Percentiles rank a stretch among this genome's conserved stretches.
phyloP scores from a whole-genome alignment of 2,888 invertebrate genomes.

The Plagiodera versicolora region DNA sequence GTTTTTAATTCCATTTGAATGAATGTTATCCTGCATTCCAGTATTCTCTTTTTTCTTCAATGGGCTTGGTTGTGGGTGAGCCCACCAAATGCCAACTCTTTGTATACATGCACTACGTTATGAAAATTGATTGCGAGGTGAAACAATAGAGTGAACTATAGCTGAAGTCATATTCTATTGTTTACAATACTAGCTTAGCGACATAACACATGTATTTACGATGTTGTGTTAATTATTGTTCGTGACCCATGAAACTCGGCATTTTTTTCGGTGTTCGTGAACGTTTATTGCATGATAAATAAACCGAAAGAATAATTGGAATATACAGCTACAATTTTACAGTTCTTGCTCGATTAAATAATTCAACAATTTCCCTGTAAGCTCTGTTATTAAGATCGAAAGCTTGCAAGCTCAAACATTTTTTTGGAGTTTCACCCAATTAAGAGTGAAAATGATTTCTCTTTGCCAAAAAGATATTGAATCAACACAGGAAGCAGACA shows the following conservation, averaged over 20 bases:
- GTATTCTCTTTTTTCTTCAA: neutral
- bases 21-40: neutral
- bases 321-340: neutral
- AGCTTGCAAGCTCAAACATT: too few relatives aligned
- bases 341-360: too few relatives aligned
- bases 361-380: too few relatives aligned
- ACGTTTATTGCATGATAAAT: neutral
- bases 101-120: neutral
- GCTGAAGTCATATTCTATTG: neutral
- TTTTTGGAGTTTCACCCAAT: too few relatives aligned
- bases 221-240: neutral
- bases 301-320: neutral
- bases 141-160: neutral
- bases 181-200: neutral
- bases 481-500: too few relatives aligned
- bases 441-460: too few relatives aligned
- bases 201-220: neutral
- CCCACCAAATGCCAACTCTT: neutral
- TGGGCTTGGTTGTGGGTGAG: slow-evolving; percentile 1
- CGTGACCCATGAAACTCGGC: neutral
- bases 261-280: neutral
- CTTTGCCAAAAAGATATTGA: too few relatives aligned
- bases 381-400: too few relatives aligned
- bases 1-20: too few relatives aligned
- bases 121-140: neutral